phyloP scores from a whole-genome alignment of 2,888 invertebrate species.

The Ernsta delagoae region DNA sequence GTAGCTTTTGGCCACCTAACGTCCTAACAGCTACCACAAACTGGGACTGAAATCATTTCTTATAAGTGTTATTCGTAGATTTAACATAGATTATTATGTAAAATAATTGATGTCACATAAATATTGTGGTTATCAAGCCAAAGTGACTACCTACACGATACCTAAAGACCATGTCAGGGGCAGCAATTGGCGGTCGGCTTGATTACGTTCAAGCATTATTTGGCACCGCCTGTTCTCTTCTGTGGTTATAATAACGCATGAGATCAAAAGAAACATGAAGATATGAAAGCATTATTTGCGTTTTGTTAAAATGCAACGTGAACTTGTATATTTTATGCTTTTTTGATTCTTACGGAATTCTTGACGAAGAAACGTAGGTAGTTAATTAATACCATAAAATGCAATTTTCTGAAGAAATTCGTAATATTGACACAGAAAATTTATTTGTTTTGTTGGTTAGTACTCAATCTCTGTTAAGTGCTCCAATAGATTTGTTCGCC shows the following conservation, averaged over 20 bases:
- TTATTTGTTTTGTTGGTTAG: too few relatives aligned
- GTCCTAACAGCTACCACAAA: too few relatives aligned
- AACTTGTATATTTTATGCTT: too few relatives aligned
- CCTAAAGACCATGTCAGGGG: slow-evolving; percentile 56
- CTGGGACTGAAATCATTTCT: not conserved
- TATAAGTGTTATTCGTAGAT: too few relatives aligned
- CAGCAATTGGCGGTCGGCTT: slow-evolving; percentile 57
- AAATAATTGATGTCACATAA: slow-evolving; percentile 6
- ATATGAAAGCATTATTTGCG: too few relatives aligned
- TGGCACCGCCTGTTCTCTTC: slow-evolving; percentile 46
- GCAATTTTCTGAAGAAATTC: too few relatives aligned
- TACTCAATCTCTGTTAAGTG: too few relatives aligned
- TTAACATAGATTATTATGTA: not conserved
- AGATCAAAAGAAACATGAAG: too few relatives aligned
- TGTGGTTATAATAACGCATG: not conserved
- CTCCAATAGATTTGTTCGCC: slow-evolving; percentile 39
- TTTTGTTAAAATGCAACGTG: too few relatives aligned
- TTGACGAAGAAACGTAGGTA: not conserved
- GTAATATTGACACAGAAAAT: too few relatives aligned
- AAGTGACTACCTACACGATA: not conserved
- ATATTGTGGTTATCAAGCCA: slow-evolving; percentile 8
- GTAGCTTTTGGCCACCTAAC: too few relatives aligned
- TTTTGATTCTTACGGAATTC: not conserved
- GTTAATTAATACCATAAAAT: too few relatives aligned
- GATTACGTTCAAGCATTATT: slow-evolving; percentile 47